Evolutionary conservation across 2,888 invertebrate genomes (phyloP), one percentile per base, ranked within the genome.

Genomic region (Lissonota sp.): DNA sequence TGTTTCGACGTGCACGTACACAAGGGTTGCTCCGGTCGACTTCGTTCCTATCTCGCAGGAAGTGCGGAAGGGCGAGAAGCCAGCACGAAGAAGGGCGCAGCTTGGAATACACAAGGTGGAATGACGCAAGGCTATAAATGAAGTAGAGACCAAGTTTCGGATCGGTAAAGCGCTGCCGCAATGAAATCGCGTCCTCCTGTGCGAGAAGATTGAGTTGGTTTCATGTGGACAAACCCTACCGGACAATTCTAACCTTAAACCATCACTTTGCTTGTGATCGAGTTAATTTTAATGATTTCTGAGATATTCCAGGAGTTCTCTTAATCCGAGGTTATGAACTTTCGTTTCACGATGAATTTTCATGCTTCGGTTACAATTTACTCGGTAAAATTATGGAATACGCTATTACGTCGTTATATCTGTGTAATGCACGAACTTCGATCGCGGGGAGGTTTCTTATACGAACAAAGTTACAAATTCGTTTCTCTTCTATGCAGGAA

Each of bases 401-500:
- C 5, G 4, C 16, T 6, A 39, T 12, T 63, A 42, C 26, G 26
- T 8, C 14, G 44, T 12, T n/a, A 16, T 26, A 10, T 37, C 26
- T n/a, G 37, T 5, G 26, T 10, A n/a, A 67, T 10, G 14, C 53
- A 67, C 4, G n/a, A n/a, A 37, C 37, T 66, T 53, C 60, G 16
- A 69, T 62, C 42, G 49, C 39, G 39, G 44, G 53, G 57, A 51
- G 12, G 37, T 79, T 74, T 39, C 75, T 73, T 58, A n/a, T n/a
- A 64, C 64, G 44, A 73, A 57, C 40, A 53, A 70, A 79, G 60
- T 74, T 73, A 70, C 63, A 82, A 79, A 75, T 75, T 79, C 58
- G 81, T 69, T 70, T 79, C 74, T 57, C 64, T 51, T 49, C 64
- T 73, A 14, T 67, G 42, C 37, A 40, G 42, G 26, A 26, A 26